Evolutionary conservation across 2,113 vertebrate species (phyloP), one percentile per base, ranked within the genome.

Genomic region (Orientallactaga bullata): DNA sequence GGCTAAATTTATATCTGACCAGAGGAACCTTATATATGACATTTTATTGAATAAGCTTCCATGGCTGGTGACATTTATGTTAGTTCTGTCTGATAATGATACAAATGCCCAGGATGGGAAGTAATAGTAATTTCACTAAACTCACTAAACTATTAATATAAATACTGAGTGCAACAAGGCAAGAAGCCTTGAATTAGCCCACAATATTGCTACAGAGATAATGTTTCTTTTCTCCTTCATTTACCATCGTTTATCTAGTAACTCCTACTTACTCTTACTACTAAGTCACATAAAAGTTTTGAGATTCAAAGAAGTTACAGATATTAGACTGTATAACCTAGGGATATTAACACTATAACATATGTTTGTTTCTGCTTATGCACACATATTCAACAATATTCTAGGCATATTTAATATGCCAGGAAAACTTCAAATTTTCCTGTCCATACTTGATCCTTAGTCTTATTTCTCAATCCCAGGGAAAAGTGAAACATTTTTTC

Each of bases 81-180:
- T 55, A 81, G 39, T 51, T 81, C 8, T 78, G 78, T 78, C 20
- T 83, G 63, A 42, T n/a, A 68, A 39, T 63, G 71, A 66, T 32
- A 86, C 24, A 73, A 18, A 65, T 65, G 28, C 55, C 16, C 61
- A 69, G 42, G 13, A 91, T 69, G 21, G 28, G 9, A 90, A 86
- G 3, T 85, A 89, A 94, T 11, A n/a, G 24, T 51, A 65, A 84
- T 80, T 66, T n/a, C n/a, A n/a, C n/a, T n/a, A n/a, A n/a, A n/a
- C n/a, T 95, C 77, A 5, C 30, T 81, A 60, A 65, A 77, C 20
- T 12, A 83, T 58, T 7, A 81, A 72, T 86, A 60, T 82, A 42
- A 89, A 66, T 82, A 82, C 10, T 32, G 28, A 76, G 35, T 63
- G 81, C 3, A 76, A 7, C 24, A 89, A 58, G 24, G 63, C 39